Conservation (phyloP, 2,113 vertebrate genomes). For the Micronycteris hirsuta region DNA sequence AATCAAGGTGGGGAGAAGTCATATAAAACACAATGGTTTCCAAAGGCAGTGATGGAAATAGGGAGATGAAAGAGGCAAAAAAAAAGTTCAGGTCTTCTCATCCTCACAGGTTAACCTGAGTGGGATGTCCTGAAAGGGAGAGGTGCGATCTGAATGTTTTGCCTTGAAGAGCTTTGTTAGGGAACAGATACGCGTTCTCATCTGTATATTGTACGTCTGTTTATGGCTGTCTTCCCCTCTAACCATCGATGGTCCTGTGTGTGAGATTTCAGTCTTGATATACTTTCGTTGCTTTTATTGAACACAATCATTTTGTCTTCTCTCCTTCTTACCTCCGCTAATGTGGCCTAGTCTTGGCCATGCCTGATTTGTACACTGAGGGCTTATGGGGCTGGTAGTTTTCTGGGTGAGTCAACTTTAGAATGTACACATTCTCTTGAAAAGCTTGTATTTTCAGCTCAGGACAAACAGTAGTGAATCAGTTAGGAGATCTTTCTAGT, state of each 20-base stretch:
- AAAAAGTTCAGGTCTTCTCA: not conserved
- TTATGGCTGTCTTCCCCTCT: not conserved
- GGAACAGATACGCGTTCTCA: not conserved
- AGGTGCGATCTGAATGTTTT: not conserved
- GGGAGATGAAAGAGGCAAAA: not conserved
- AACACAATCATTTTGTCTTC: not conserved
- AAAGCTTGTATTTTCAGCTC: not conserved
- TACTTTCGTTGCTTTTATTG: not conserved
- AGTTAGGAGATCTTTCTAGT: not conserved
- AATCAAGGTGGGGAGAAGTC: not conserved
- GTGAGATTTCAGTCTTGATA: not conserved
- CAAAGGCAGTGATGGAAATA: not conserved
- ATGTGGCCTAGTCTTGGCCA: not conserved
- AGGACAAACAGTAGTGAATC: not conserved
- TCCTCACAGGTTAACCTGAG: not conserved
- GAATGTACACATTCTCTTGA: not conserved
- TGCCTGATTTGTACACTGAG: not conserved
- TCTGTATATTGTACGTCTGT: not conserved
- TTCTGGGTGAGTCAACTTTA: not conserved
- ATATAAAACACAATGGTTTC: not conserved
- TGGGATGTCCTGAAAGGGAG: not conserved
- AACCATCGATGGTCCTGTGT: not conserved
- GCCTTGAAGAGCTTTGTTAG: not conserved
- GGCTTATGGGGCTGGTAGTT: not conserved
- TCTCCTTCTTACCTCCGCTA: not conserved